Conservation (phyloP, 2,113 vertebrate genomes). For the Alosa alosa region DNA sequence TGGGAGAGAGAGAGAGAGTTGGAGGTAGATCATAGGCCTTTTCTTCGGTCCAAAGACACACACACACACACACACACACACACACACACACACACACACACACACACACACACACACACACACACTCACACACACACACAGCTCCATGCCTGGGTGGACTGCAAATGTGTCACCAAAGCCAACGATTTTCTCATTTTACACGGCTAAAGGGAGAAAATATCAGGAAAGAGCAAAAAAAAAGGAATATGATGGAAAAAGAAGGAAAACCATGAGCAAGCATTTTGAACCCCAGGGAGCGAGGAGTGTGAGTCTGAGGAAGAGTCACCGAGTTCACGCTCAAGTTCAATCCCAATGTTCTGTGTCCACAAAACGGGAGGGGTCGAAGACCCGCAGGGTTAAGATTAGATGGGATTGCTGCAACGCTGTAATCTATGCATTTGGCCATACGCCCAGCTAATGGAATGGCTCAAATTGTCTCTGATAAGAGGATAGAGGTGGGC, state of each 20-base stretch:
- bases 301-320: background rate
- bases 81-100: background rate
- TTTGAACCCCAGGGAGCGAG: background rate
- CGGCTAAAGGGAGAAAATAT: background rate
- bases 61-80: constrained; percentile 6
- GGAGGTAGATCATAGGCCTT: no score
- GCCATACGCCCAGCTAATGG: background rate
- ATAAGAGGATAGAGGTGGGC: constrained; percentile 6
- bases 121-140: background rate
- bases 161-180: background rate
- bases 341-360: background rate
- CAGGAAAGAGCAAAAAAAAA: background rate
- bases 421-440: background rate
- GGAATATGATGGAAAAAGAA: background rate
- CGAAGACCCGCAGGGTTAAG: background rate
- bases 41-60: background rate
- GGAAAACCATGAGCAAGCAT: background rate
- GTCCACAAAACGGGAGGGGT: background rate
- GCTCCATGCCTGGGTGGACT: background rate
- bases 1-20: no score
- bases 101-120: background rate
- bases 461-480: constrained; percentile 3
- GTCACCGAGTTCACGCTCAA: background rate
- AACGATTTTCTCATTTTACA: background rate
- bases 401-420: background rate